These are phyloP conservation scores for Acleris laterana DNA, from an alignment of 2,888 invertebrate genomes.

Conservation along the genomic window DNA sequence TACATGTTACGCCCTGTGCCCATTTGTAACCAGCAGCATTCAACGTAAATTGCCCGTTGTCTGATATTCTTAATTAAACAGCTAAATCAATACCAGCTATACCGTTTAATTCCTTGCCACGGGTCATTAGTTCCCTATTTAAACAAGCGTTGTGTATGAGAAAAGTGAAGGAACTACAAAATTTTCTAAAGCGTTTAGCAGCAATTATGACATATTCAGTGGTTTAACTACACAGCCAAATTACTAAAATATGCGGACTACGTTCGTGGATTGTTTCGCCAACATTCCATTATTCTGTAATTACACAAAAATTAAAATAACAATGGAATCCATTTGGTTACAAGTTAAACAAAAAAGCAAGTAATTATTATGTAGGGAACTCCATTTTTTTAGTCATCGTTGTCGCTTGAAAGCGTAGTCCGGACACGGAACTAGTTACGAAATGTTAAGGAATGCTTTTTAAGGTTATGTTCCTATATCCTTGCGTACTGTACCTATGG, in stretches of 20 bases:
- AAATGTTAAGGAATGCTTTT: constrained; percentile 9
- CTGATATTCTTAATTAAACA: constrained; percentile 26
- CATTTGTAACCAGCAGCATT: constrained; percentile 54
- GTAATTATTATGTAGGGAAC: constrained; percentile 58
- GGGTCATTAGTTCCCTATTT: constrained; percentile 7
- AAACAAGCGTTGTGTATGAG: not conserved
- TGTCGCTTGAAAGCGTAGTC: constrained; percentile 9
- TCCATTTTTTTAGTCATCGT: constrained; percentile 50
- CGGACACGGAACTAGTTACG: constrained; percentile 15
- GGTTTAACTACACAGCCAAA: constrained; percentile 20
- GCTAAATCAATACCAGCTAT: constrained; percentile 13
- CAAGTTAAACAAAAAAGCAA: constrained; percentile 49
- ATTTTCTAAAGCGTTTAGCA: constrained; percentile 20
- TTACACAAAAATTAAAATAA: constrained; percentile 55
- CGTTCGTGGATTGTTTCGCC: constrained; percentile 47
- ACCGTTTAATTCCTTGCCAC: constrained; percentile 1
- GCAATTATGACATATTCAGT: constrained; percentile 19
- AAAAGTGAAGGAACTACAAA: constrained; percentile 14
- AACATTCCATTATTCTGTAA: constrained; percentile 55
- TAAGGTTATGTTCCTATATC: not conserved
- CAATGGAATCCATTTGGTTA: constrained; percentile 55
- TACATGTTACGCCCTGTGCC: constrained; percentile 57
- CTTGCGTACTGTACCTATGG: not conserved
- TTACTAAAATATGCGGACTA: constrained; percentile 33
- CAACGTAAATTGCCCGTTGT: constrained; percentile 40